These are phyloP conservation scores for Phengaris arion DNA, from an alignment of 2,888 invertebrate species.

Conservation along the genomic window DNA sequence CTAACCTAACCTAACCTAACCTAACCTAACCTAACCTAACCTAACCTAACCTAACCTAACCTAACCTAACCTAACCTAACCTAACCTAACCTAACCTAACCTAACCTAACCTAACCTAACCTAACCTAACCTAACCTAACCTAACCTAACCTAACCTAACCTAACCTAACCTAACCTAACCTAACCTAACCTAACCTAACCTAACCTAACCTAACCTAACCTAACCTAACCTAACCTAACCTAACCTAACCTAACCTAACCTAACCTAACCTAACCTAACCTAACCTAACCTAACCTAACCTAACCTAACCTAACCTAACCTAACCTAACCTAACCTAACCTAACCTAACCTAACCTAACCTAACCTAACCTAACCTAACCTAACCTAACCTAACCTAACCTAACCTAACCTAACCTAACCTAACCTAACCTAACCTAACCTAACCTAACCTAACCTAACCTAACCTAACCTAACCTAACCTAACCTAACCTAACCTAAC, in stretches of 20 bases:
- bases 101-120: slow-evolving; percentile 30
- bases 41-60: slow-evolving; percentile 29
- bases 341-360: slow-evolving; percentile 34
- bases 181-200: slow-evolving; percentile 29
- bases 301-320: slow-evolving; percentile 33
- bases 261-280: slow-evolving; percentile 22
- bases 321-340: slow-evolving; percentile 32
- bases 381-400: slow-evolving; percentile 30
- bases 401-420: slow-evolving; percentile 28
- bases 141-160: slow-evolving; percentile 6
- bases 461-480: no score
- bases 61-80: slow-evolving; percentile 34
- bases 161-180: slow-evolving; percentile 33
- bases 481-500: no score
- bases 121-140: slow-evolving; percentile 25
- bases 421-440: slow-evolving; percentile 29
- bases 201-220: slow-evolving; percentile 35
- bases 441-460: slow-evolving; percentile 33
- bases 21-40: slow-evolving; percentile 29
- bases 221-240: slow-evolving; percentile 31
- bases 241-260: slow-evolving; percentile 30
- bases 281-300: slow-evolving; percentile 29
- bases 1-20: slow-evolving; percentile 14
- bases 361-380: slow-evolving; percentile 27
- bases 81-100: slow-evolving; percentile 28